Evolutionary conservation across 2,113 vertebrate genomes (phyloP), one percentile per base, ranked within the genome.

Genomic region (Ictalurus furcatus): DNA sequence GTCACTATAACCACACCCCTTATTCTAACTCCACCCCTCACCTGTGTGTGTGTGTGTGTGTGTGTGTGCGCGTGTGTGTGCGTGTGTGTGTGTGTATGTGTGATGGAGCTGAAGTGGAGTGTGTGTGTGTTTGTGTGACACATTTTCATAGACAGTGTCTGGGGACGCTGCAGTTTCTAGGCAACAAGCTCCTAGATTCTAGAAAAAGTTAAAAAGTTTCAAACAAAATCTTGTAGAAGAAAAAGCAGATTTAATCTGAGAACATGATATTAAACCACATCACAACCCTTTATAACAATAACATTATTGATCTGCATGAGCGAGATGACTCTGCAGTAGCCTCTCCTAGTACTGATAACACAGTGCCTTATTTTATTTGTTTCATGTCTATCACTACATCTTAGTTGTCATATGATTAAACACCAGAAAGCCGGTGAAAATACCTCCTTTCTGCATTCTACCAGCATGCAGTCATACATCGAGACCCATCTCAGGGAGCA

Each of bases 161-260:
- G 52, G 93, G 93, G 94, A 95, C 92, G 91, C 89, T 88, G 90
- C 85, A 90, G 95, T 96, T 96, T 95, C 95, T 92, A 93, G 89
- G 95, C 95, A 96, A 96, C 95, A 93, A 92, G 90, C 89, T 90
- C 87, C 94, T 34, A 61, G 67, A 94, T 92, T 92, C 93, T 93
- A 95, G 91, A 94, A 95, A 95, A 94, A 92, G 85, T 40, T 3
- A 44, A 76, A 74, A 40, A 23, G 19, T 23, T 44, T 74, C 9
- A 74, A 1, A 19, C 34, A n/a, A 16, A 28, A 69, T 71, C 11
- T 17, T n/a, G 28, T 3, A n/a, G 28, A 67, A n/a, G 14, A 34
- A 34, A 71, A 65, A 65, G 11, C 65, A 30, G 13, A 58, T 58
- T 58, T 58, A 58, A 58, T 17, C 56, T 58, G 63, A 69, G 4